Evolutionary conservation across 2,888 invertebrate genomes (phyloP), one percentile per base, ranked within the genome.

Genomic region (Thereva unica): DNA sequence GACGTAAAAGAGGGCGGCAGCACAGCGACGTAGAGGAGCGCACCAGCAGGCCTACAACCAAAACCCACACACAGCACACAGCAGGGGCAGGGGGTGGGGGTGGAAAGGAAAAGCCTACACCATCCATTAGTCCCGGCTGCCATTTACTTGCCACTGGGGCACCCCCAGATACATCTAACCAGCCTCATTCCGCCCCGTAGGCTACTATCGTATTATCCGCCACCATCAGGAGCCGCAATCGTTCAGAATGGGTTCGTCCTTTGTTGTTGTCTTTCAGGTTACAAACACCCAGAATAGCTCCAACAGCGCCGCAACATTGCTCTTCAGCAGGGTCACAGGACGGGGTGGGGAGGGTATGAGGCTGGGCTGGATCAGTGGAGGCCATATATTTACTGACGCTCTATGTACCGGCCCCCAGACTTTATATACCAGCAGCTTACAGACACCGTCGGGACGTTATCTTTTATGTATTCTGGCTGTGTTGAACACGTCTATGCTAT

Each of bases 161-260:
- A 49, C 49, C 61, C 61, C 61, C 49, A 61, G 61, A 61, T 61
- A 61, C 49, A 61, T 61, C 61, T 49, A 59, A 38, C 50, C 61
- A 12, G 50, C 41, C 61, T 40, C 23, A 38, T 50, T 50, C 61
- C 40, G 61, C 34, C 61, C 49, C 10, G 50, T 50, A 61, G 61
- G 61, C 40, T 50, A 40, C 41, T 23, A 23, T 41, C 49, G 49
- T 59, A 59, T 59, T 59, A 61, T 50, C 61, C 61, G 50, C 50
- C 61, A 50, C 61, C 50, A 61, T 61, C 50, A 61, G 42, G 61
- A 61, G 61, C 61, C 61, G 61, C 61, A 61, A 61, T 61, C 61
- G 50, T 61, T 61, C 61, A 61, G 61, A 61, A 61, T 61, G 61
- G 61, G 34, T 61, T 61, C 61, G 61, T 61, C 61, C 61, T 61